Evolutionary conservation across 2,797 vertebrate genomes (phyloP), one percentile per base, ranked within the genome.

Genomic region (Pseudochaenichthys georgianus): DNA sequence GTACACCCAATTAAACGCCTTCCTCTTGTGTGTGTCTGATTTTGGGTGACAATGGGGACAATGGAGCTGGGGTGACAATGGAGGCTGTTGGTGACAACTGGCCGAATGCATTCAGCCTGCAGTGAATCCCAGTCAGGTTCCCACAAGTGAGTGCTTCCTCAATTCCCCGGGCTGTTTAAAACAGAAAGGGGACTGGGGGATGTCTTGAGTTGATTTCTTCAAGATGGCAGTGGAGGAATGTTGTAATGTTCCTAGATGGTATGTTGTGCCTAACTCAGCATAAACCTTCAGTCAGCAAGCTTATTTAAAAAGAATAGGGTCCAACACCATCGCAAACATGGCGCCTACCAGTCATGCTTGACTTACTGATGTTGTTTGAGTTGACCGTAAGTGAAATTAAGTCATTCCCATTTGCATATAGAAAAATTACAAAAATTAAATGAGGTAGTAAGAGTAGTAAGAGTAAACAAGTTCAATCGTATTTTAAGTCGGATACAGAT

Each of bases 1-100:
- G 90, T 91, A 94, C 92, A 93, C 92, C 91, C 91, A 93, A 93
- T 94, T 92, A 93, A 93, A 94, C 89, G 88, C 93, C 92, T 94
- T 94, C 91, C 91, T 88, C 92, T 89, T 91, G 85, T 94, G 91
- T 92, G 92, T 89, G 92, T 93, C 92, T 92, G 91, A 93, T 92
- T 91, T 78, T 60, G 90, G 90, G 85, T 82, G 91, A 93, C 92
- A 93, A 93, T 89, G 85, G 79, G 86, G 74, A 93, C 90, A 93
- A 93, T 91, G 79, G 88, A 62, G 82, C 54, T 0, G 10, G 82
- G 83, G 83, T 82, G 88, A 93, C 90, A 93, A 94, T 92, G 80
- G 87, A 79, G 89, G 88, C 90, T 70, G 84, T 89, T 91, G 92
- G 90, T 92, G 88, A 92, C 84, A 87, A 92, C 87, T 81, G 89